Percentiles rank a stretch among this genome's conserved stretches.
Conservation (phyloP, 2,113 vertebrate species). For the Morone saxatilis region DNA sequence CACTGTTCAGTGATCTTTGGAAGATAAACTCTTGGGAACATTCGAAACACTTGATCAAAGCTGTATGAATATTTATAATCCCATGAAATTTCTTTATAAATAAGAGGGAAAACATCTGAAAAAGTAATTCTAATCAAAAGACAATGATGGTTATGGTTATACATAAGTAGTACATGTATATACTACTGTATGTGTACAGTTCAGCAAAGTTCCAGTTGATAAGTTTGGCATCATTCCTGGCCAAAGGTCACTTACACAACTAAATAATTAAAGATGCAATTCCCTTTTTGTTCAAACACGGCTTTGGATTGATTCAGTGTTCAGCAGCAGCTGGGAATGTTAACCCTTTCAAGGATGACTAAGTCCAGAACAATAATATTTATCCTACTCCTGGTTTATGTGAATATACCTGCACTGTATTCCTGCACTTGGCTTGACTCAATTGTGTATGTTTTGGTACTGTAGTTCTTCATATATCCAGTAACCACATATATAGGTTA, state of each 20-base stretch:
- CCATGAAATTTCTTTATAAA: too few species aligned
- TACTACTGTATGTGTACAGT: too few species aligned
- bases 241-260: not conserved
- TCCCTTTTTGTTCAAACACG: not conserved
- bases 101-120: too few species aligned
- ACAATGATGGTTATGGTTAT: too few species aligned
- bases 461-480: not conserved
- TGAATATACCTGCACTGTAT: conserved; percentile 6
- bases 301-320: not conserved
- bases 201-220: not conserved
- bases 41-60: not conserved
- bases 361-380: conserved; percentile 21
- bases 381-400: not conserved
- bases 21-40: too few species aligned
- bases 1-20: too few species aligned
- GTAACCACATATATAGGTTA: not conserved
- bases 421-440: conserved; percentile 5
- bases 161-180: too few species aligned
- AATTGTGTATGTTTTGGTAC: not conserved
- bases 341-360: conserved; percentile 12
- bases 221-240: not conserved
- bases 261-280: not conserved
- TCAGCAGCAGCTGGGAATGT: not conserved
- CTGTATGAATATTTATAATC: not conserved
- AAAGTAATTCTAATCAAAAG: too few species aligned